phyloP scores from a whole-genome alignment of 1,140 invertebrate genomes.

The Anastrepha ludens region DNA sequence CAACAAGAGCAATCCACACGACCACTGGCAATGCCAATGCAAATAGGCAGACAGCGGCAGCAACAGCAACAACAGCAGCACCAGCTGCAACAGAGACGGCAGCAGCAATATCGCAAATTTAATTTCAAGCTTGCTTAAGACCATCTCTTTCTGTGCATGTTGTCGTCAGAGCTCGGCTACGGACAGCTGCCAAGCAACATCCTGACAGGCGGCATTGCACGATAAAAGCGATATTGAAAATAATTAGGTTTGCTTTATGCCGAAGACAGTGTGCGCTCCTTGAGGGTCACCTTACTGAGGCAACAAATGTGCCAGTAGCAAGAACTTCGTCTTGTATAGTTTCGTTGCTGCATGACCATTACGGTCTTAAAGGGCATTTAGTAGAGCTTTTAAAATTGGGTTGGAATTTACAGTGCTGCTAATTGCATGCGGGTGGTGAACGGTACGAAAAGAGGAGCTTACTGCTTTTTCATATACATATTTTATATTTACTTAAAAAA shows the following conservation, averaged over 20 bases:
- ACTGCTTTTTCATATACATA: background rate
- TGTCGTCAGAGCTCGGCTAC: conserved; percentile 14
- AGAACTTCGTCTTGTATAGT: too few species aligned
- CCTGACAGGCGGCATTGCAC: conserved; percentile 13
- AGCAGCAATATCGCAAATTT: conserved; percentile 24
- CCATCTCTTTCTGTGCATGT: background rate
- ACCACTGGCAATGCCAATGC: background rate
- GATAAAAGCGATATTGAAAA: conserved; percentile 29
- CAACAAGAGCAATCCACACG: background rate
- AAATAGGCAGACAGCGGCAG: background rate
- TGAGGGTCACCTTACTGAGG: background rate
- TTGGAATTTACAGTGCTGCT: background rate
- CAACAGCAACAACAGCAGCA: background rate
- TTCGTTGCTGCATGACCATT: background rate
- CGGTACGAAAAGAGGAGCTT: background rate
- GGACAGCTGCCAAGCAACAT: conserved; percentile 44
- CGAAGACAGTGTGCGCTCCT: background rate
- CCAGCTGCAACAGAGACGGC: background rate
- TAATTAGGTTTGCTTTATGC: conserved; percentile 49
- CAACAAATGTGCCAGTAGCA: conserved; percentile 32
- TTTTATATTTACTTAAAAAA: background rate
- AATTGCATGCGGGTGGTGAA: background rate
- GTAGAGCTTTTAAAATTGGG: background rate
- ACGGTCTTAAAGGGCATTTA: background rate
- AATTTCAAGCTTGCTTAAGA: conserved; percentile 51